These are phyloP conservation scores for Drosophila teissieri DNA, from an alignment of 1,140 invertebrate genomes.

Conservation along the genomic window DNA sequence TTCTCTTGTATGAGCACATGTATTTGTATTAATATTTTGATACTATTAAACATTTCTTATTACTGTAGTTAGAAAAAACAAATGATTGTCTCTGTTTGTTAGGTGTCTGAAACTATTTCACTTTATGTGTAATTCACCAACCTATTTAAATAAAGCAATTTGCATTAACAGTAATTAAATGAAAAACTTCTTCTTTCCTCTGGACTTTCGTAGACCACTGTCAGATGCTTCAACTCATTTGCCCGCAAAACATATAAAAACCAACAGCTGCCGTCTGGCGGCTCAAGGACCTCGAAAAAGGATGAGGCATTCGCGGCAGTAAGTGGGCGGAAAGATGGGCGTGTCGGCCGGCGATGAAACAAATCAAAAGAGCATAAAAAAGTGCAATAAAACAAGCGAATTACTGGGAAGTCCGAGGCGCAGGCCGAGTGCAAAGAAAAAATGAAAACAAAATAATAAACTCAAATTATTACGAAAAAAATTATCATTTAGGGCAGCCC, in stretches of 20 bases:
- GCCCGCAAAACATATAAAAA: conserved; percentile 46
- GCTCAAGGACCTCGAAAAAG: conserved; percentile 35
- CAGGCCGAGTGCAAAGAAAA: conserved; percentile 8
- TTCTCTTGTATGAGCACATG: too few relatives aligned
- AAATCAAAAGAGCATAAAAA: conserved; percentile 79
- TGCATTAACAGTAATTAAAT: not conserved
- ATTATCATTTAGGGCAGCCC: conserved; percentile 45
- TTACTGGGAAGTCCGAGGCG: conserved; percentile 39
- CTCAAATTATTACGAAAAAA: conserved; percentile 65
- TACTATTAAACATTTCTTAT: too few relatives aligned
- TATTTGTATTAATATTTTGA: too few relatives aligned
- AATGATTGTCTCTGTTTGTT: too few relatives aligned
- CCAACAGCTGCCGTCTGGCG: conserved; percentile 60
- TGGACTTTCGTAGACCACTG: conserved; percentile 32
- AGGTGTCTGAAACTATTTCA: not conserved
- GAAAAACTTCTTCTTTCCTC: not conserved
- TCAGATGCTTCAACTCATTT: conserved; percentile 58
- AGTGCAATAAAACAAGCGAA: conserved; percentile 76
- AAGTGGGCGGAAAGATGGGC: conserved; percentile 13
- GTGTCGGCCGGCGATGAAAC: conserved; percentile 53
- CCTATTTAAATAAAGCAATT: not conserved
- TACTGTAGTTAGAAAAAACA: too few relatives aligned
- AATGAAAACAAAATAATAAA: conserved; percentile 78
- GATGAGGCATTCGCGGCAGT: conserved; percentile 12
- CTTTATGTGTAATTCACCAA: not conserved